Conservation (phyloP, 1,140 invertebrate genomes). For the Pygmarrhopalites habei region DNA sequence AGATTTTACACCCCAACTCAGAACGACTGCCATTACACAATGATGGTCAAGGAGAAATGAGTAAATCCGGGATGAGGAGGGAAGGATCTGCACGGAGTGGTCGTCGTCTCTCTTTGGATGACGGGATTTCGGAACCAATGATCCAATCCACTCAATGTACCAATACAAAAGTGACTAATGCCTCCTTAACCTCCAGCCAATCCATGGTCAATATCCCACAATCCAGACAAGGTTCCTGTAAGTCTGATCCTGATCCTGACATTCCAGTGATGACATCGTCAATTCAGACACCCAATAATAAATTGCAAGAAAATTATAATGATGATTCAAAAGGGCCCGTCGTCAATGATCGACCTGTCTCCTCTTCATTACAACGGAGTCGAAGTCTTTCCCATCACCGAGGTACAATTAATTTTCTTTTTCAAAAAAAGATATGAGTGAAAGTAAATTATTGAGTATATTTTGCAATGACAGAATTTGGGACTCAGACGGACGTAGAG, state of each 20-base stretch:
- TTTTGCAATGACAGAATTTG: too few species aligned
- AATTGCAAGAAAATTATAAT: too few species aligned
- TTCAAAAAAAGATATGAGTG: too few species aligned
- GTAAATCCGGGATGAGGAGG: too few species aligned
- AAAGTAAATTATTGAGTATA: too few species aligned
- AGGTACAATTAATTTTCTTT: too few species aligned
- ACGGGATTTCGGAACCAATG: too few species aligned
- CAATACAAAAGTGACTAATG: not conserved
- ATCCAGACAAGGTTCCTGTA: not conserved
- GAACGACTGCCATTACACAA: too few species aligned
- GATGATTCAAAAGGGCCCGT: not conserved
- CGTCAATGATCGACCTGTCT: not conserved
- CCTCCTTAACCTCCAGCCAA: constrained; percentile 1
- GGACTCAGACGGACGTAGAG: constrained; percentile 59
- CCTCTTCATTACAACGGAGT: constrained; percentile 19
- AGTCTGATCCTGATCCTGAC: not conserved
- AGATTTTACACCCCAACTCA: not conserved
- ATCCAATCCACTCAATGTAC: too few species aligned
- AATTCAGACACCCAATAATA: not conserved
- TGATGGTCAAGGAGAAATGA: too few species aligned
- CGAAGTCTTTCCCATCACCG: constrained; percentile 11
- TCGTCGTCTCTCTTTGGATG: not conserved
- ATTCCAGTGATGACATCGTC: not conserved
- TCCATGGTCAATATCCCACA: constrained; percentile 8
- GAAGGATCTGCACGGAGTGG: not conserved